Evolutionary conservation across 2,797 vertebrate species (phyloP).

Genomic region (Poecile montanus): DNA sequence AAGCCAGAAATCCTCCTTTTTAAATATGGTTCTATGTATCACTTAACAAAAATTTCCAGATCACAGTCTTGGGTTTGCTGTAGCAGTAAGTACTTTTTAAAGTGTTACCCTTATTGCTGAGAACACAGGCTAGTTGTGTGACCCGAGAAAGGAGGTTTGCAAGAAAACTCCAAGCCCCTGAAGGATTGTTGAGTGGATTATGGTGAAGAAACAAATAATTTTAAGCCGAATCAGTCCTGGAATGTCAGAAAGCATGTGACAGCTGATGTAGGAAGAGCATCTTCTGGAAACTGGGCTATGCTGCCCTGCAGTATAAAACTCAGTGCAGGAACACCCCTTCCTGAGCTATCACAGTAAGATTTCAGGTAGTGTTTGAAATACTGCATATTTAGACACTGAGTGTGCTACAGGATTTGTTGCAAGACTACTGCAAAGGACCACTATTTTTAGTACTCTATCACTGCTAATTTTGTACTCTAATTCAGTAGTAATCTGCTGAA

Average conservation of each 20-base stretch:
- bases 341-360: neutral
- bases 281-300: neutral
- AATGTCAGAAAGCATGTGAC: neutral
- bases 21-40: neutral
- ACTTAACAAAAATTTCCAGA: neutral
- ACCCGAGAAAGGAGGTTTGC: neutral
- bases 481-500: neutral
- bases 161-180: neutral
- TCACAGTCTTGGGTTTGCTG: neutral
- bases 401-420: neutral
- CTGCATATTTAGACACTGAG: accelerated
- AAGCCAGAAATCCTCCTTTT: neutral
- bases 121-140: neutral
- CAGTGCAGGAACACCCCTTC: neutral
- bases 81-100: neutral
- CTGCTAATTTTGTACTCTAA: neutral
- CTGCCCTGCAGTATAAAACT: neutral
- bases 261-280: neutral
- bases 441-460: neutral
- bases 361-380: neutral
- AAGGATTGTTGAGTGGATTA: neutral
- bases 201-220: neutral
- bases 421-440: neutral
- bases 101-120: neutral
- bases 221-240: neutral